Percentiles rank a stretch among this genome's conserved stretches.
Evolutionary conservation across 2,113 vertebrate genomes (phyloP).

Genomic region (Fregata magnificens): DNA sequence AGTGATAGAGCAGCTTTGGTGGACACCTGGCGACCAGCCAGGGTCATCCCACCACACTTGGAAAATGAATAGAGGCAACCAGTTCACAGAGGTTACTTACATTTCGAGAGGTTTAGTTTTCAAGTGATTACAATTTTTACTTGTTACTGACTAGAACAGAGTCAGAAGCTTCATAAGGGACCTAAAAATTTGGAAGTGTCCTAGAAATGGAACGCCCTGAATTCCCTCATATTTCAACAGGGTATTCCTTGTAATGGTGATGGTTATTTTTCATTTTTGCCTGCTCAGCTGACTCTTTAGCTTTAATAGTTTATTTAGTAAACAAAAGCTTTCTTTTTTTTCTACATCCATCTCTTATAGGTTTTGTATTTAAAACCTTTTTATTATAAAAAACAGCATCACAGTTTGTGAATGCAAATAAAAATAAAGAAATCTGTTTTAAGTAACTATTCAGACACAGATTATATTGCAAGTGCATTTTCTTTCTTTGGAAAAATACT

Average conservation of each 20-base stretch:
- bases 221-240: background rate
- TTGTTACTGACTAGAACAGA: background rate
- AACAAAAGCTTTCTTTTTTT: background rate
- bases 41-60: too few species aligned
- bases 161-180: background rate
- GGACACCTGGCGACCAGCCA: too few species aligned
- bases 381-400: background rate
- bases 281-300: background rate
- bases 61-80: background rate
- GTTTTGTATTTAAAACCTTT: background rate
- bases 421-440: background rate
- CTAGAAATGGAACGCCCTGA: background rate
- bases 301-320: background rate
- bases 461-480: background rate
- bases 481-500: background rate
- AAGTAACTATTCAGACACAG: background rate
- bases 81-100: background rate
- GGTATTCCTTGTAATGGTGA: accelerated
- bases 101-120: background rate
- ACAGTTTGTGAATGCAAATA: background rate
- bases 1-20: too few species aligned
- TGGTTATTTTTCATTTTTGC: background rate
- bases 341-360: background rate
- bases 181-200: background rate
- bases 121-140: background rate